Percentiles rank a stretch among this genome's conserved stretches.
Conservation (phyloP, 2,113 vertebrate species). For the Indicator maculatus region DNA sequence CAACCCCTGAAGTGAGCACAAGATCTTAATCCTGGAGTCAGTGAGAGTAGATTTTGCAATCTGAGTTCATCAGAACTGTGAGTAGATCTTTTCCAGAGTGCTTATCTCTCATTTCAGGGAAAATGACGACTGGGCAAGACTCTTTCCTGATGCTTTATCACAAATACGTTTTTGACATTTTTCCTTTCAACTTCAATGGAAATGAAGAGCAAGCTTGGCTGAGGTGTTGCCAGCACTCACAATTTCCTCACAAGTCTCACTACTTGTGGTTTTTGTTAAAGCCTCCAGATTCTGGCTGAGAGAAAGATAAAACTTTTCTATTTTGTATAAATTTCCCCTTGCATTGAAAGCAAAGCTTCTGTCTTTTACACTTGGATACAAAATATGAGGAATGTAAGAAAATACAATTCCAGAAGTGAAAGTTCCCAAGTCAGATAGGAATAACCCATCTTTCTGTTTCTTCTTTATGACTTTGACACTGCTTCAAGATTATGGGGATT, state of each 20-base stretch:
- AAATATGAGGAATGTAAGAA: background rate
- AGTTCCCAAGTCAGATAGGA: background rate
- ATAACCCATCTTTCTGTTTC: background rate
- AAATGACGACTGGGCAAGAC: conserved; percentile 8
- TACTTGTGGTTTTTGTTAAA: background rate
- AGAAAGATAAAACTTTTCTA: background rate
- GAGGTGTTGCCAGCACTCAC: conserved; percentile 24
- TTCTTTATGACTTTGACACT: background rate
- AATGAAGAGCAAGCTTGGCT: background rate
- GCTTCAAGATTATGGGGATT: background rate
- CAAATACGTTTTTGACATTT: conserved; percentile 12
- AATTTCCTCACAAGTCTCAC: conserved; percentile 1
- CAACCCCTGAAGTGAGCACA: background rate
- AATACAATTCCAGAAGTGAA: background rate
- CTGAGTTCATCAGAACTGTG: background rate
- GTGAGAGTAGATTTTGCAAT: background rate
- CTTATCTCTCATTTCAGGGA: background rate
- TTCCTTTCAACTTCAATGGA: background rate
- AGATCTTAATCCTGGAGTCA: background rate
- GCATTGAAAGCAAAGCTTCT: background rate
- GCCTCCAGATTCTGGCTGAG: background rate
- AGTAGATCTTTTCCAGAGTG: background rate
- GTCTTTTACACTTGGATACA: background rate
- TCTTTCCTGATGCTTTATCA: conserved; percentile 29
- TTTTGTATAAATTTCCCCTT: background rate